These are phyloP conservation scores for Ceramica pisi DNA, from an alignment of 2,888 invertebrate species.

Conservation along the genomic window DNA sequence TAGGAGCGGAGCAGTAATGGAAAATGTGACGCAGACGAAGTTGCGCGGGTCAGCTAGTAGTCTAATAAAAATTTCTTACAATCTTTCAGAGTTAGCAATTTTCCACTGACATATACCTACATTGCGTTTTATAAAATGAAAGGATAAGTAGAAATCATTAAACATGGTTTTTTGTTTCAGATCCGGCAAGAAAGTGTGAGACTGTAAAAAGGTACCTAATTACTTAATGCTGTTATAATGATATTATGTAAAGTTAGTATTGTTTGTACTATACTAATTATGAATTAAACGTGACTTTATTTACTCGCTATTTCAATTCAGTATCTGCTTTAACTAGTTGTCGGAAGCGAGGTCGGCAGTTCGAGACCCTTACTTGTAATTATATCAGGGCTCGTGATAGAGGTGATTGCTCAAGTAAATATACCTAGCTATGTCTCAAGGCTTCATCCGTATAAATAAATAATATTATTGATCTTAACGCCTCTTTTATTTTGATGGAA, in stretches of 20 bases:
- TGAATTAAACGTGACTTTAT: slow-evolving; percentile 42
- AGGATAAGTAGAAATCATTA: too few species aligned
- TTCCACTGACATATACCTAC: too few species aligned
- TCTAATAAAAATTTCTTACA: too few species aligned
- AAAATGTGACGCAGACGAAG: too few species aligned
- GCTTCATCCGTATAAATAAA: slow-evolving; percentile 10
- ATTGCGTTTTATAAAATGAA: background rate
- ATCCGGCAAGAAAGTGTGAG: slow-evolving; percentile 77
- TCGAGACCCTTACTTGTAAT: slow-evolving; percentile 41
- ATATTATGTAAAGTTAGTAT: slow-evolving; percentile 19
- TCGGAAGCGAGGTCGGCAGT: slow-evolving; percentile 40
- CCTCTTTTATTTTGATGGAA: background rate
- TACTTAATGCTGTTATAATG: slow-evolving; percentile 7
- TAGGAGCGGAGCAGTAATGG: too few species aligned
- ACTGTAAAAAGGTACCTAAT: slow-evolving; percentile 17
- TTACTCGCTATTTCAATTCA: slow-evolving; percentile 40
- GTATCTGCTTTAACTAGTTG: slow-evolving; percentile 32
- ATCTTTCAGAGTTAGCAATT: too few species aligned
- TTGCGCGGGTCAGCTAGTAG: too few species aligned
- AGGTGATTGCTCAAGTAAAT: slow-evolving; percentile 30
- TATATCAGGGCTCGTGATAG: slow-evolving; percentile 40
- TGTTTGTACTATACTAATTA: slow-evolving; percentile 3
- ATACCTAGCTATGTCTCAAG: background rate
- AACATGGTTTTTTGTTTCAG: slow-evolving; percentile 69
- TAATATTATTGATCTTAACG: slow-evolving; percentile 13